These are phyloP conservation scores for Octodonta nipae DNA, from an alignment of 2,888 invertebrate genomes.

Conservation along the genomic window DNA sequence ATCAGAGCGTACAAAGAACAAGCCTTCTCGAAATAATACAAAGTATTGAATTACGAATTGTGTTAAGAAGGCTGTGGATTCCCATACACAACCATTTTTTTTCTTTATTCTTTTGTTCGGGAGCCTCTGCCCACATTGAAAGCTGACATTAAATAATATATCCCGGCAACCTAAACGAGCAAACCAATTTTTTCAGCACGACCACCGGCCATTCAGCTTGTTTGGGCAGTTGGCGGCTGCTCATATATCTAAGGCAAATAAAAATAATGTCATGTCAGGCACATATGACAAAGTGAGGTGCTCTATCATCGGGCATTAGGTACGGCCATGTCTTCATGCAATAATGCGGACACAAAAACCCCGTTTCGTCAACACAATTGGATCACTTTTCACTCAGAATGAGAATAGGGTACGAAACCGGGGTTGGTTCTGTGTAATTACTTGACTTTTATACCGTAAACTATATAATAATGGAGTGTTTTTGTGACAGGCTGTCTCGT, in stretches of 20 bases:
- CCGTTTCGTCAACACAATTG: slow-evolving; percentile 14
- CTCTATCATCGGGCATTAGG: slow-evolving; percentile 24
- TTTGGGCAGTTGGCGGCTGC: slow-evolving; percentile 5
- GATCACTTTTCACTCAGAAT: slow-evolving; percentile 11
- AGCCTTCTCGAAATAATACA: too few species aligned
- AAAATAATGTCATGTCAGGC: slow-evolving; percentile 14
- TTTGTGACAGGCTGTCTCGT: slow-evolving; percentile 4
- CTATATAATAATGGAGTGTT: slow-evolving; percentile 8
- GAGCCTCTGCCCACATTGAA: too few species aligned
- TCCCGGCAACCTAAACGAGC: background rate
- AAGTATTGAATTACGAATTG: too few species aligned
- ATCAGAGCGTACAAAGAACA: too few species aligned
- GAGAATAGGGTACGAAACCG: slow-evolving; percentile 2
- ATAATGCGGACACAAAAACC: slow-evolving; percentile 18
- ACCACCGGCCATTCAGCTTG: background rate
- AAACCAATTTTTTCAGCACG: slow-evolving; percentile 1
- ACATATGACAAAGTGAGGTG: slow-evolving; percentile 24
- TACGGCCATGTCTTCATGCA: slow-evolving; percentile 19
- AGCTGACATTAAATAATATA: too few species aligned
- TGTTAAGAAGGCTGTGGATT: too few species aligned
- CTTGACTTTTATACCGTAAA: slow-evolving; percentile 10
- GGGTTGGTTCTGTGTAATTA: slow-evolving; percentile 10
- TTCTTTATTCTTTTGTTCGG: too few species aligned
- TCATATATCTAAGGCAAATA: slow-evolving; percentile 12
- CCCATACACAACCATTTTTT: too few species aligned